These are phyloP conservation scores for Apomyelois bistriatella DNA, from an alignment of 2,888 invertebrate genomes.

Conservation along the genomic window DNA sequence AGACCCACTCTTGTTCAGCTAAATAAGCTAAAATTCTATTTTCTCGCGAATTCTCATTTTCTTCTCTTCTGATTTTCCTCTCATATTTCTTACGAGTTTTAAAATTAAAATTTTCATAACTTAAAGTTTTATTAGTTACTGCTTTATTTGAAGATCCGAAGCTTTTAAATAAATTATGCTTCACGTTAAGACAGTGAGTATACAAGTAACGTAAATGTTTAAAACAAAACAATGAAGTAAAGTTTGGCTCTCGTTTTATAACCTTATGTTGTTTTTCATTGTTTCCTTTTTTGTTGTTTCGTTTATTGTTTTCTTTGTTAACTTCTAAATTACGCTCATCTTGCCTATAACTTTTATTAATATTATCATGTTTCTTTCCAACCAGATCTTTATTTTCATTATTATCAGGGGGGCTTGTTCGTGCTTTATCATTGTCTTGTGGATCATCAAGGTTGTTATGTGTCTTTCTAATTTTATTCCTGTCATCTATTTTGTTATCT, in stretches of 20 bases:
- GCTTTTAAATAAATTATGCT: background rate
- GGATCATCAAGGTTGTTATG: background rate
- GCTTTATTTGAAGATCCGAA: background rate
- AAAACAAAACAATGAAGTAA: background rate
- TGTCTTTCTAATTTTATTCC: too few relatives aligned
- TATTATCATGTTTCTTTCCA: background rate
- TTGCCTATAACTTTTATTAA: constrained; percentile 13
- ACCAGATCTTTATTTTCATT: background rate
- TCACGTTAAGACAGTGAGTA: background rate
- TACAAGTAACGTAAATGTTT: background rate
- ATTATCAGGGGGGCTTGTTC: background rate
- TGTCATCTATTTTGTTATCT: too few relatives aligned
- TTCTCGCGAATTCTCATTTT: constrained; percentile 32
- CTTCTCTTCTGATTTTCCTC: constrained; percentile 18
- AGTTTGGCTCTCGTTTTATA: background rate
- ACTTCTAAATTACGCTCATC: background rate
- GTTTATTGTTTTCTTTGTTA: constrained; percentile 5
- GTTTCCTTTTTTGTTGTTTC: background rate
- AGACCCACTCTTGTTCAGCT: constrained; percentile 32
- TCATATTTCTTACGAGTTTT: constrained; percentile 48
- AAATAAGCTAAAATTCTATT: constrained; percentile 41
- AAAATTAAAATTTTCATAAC: constrained; percentile 31
- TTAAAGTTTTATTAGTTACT: constrained; percentile 10
- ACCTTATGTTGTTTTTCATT: background rate
- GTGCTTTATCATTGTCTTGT: background rate